Conservation (phyloP, 2,888 invertebrate species). For the Stenodera caucasica region DNA sequence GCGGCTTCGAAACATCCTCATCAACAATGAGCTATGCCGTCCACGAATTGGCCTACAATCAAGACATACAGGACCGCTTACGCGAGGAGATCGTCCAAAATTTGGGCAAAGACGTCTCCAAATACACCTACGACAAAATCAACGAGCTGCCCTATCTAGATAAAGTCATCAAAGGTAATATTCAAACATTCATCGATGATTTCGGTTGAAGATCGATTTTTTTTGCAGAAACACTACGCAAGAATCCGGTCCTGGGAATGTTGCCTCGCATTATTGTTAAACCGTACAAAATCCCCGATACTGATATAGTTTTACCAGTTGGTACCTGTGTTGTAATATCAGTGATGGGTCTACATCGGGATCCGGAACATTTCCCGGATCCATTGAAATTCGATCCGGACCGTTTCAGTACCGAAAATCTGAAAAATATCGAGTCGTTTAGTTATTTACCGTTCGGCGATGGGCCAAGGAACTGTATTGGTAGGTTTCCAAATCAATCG, state of each 20-base stretch:
- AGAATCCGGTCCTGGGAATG: slow-evolving; percentile 12
- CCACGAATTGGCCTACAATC: slow-evolving; percentile 51
- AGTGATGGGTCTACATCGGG: slow-evolving; percentile 14
- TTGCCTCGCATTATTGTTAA: slow-evolving; percentile 11
- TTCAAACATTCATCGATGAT: neutral
- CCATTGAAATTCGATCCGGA: slow-evolving; percentile 25
- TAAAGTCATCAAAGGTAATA: slow-evolving; percentile 49
- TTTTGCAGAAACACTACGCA: slow-evolving; percentile 13
- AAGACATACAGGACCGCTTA: slow-evolving; percentile 51
- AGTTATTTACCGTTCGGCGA: slow-evolving; percentile 23
- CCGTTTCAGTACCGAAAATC: slow-evolving; percentile 18
- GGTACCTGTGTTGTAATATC: slow-evolving; percentile 12
- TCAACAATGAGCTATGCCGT: slow-evolving; percentile 48
- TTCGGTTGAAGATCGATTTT: neutral
- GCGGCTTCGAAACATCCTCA: slow-evolving; percentile 56
- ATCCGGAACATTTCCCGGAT: slow-evolving; percentile 15
- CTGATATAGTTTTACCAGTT: slow-evolving; percentile 10
- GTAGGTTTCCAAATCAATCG: neutral
- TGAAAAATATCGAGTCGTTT: slow-evolving; percentile 5
- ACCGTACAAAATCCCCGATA: slow-evolving; percentile 15
- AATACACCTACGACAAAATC: slow-evolving; percentile 51
- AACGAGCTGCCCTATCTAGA: slow-evolving; percentile 56
- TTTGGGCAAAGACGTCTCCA: slow-evolving; percentile 42
- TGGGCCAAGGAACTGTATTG: slow-evolving; percentile 25
- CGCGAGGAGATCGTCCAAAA: slow-evolving; percentile 48